A percentile compares a stretch with the other conserved stretches of the same genome.
Conservation (phyloP, 2,888 invertebrate species). For the Morpho deidamia region DNA sequence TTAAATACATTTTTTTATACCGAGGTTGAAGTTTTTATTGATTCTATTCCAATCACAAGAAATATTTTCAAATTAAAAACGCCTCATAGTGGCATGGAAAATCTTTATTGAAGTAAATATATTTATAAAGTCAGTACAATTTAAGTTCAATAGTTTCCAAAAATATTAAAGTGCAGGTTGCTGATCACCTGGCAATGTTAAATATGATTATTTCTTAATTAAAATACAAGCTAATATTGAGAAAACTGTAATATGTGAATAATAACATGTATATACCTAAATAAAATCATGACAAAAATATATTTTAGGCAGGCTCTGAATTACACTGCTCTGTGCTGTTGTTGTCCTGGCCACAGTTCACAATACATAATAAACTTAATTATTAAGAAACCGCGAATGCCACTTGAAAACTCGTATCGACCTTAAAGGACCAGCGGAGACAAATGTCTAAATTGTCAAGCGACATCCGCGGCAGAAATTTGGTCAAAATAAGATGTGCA, state of each 20-base stretch:
- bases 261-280: constrained; percentile 79
- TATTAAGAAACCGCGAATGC: constrained; percentile 60
- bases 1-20: constrained; percentile 6
- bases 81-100: constrained; percentile 74
- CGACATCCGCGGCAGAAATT: constrained; percentile 61
- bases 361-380: constrained; percentile 64
- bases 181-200: constrained; percentile 80
- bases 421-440: constrained; percentile 46
- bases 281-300: constrained; percentile 79
- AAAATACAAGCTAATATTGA: constrained; percentile 80
- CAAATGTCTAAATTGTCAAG: constrained; percentile 54
- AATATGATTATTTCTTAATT: constrained; percentile 80
- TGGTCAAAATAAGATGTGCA: constrained; percentile 74
- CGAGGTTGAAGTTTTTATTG: neutral
- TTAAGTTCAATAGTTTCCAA: constrained; percentile 81
- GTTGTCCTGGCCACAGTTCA: constrained; percentile 75
- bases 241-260: constrained; percentile 79
- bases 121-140: constrained; percentile 81
- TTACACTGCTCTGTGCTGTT: constrained; percentile 73
- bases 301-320: constrained; percentile 78
- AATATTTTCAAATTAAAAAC: constrained; percentile 35
- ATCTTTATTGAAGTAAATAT: constrained; percentile 81
- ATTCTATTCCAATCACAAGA: constrained; percentile 3
- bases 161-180: constrained; percentile 80
- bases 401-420: constrained; percentile 60